Percentiles rank a stretch among this genome's conserved stretches.
These are phyloP conservation scores for Epistrophe eligans DNA, from an alignment of 2,888 invertebrate genomes.

Conservation along the genomic window DNA sequence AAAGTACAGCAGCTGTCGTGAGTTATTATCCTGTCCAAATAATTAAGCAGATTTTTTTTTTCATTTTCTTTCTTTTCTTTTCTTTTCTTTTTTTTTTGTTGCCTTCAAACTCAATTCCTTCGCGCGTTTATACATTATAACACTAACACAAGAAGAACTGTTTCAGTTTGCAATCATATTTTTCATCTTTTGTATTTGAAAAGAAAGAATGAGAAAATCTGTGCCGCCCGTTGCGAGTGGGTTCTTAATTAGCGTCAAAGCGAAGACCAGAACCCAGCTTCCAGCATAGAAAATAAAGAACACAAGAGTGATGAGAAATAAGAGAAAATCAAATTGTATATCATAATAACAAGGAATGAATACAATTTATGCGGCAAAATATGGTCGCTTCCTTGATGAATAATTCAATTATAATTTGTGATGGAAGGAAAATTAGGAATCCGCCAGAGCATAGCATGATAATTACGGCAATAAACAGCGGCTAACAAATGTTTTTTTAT, in stretches of 20 bases:
- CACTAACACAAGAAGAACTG: constrained; percentile 19
- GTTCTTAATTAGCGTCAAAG: constrained; percentile 62
- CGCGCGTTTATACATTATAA: constrained; percentile 7
- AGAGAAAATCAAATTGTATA: constrained; percentile 50
- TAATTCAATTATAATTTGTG: constrained; percentile 54
- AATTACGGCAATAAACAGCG: constrained; percentile 58
- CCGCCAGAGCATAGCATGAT: constrained; percentile 49
- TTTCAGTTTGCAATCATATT: constrained; percentile 65
- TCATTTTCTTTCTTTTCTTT: neutral
- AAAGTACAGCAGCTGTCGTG: constrained; percentile 62
- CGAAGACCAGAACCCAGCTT: constrained; percentile 11
- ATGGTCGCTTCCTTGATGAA: constrained; percentile 63
- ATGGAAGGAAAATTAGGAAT: constrained; percentile 57
- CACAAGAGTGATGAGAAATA: neutral
- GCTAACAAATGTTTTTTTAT: constrained; percentile 42
- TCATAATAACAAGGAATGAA: constrained; percentile 60
- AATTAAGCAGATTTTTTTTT: constrained; percentile 62
- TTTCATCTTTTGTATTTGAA: constrained; percentile 34
- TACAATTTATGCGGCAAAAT: constrained; percentile 70
- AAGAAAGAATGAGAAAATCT: constrained; percentile 32
- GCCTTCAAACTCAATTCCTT: constrained; percentile 24
- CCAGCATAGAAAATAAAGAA: neutral
- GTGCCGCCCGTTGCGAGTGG: constrained; percentile 35
- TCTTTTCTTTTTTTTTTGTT: neutral
- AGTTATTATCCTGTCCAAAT: constrained; percentile 73